phyloP scores from a whole-genome alignment of 1,140 invertebrate species.

The Dinoponera quadriceps region DNA sequence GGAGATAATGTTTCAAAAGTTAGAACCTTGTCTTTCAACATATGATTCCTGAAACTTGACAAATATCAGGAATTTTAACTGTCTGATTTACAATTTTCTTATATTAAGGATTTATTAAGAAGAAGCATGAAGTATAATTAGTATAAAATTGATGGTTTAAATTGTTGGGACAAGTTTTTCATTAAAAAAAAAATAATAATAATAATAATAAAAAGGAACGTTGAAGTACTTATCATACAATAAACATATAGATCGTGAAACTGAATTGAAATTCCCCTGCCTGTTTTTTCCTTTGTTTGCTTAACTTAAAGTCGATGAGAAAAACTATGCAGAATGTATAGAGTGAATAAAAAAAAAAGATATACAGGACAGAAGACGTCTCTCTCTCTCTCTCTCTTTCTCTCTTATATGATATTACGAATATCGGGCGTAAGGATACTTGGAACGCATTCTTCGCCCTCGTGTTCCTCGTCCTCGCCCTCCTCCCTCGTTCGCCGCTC shows the following conservation, averaged over 20 bases:
- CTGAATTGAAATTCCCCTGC: conserved; percentile 17
- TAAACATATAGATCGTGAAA: neutral
- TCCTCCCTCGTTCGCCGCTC: conserved; percentile 68
- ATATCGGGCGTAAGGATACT: conserved; percentile 70
- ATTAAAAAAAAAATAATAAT: neutral
- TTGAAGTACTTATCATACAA: conserved; percentile 16
- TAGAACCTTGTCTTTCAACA: too few species aligned
- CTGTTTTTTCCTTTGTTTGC: conserved; percentile 1
- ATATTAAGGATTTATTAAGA: neutral
- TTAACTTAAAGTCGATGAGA: conserved; percentile 20
- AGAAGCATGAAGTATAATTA: conserved; percentile 5
- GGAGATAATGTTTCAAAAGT: neutral
- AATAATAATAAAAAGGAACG: neutral
- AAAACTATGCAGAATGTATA: conserved; percentile 33
- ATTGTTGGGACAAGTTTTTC: neutral
- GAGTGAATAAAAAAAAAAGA: conserved; percentile 16
- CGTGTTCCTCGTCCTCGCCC: conserved; percentile 75
- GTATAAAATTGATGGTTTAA: neutral
- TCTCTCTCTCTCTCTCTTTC: too few species aligned
- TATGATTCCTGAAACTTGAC: neutral
- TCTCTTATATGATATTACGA: conserved; percentile 33
- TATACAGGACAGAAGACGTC: neutral
- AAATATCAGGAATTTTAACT: neutral
- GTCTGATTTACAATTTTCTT: neutral
- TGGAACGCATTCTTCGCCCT: conserved; percentile 75